These are phyloP conservation scores for Eustalomyia histrio DNA, from an alignment of 2,888 invertebrate genomes.

Conservation along the genomic window DNA sequence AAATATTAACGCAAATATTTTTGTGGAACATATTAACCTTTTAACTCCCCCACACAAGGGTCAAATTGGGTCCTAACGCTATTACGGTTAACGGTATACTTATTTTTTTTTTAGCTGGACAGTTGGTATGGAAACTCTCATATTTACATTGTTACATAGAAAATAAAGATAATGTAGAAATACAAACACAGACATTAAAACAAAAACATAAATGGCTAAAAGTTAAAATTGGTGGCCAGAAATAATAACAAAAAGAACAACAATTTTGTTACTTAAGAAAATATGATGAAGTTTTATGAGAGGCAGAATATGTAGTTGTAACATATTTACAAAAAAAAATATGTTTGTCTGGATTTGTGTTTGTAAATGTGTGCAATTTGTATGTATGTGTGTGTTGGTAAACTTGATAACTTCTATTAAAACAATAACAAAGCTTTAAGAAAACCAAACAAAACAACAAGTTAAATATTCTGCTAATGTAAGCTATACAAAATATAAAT, in stretches of 20 bases:
- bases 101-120: too few species aligned
- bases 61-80: too few species aligned
- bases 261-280: slow-evolving; percentile 33
- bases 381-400: slow-evolving; percentile 3
- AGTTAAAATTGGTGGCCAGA: slow-evolving; percentile 35
- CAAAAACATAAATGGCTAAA: slow-evolving; percentile 22
- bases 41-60: too few species aligned
- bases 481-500: slow-evolving; percentile 48
- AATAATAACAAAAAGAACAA: not conserved
- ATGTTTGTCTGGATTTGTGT: not conserved
- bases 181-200: slow-evolving; percentile 22
- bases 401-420: slow-evolving; percentile 9
- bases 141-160: not conserved
- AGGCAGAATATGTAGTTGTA: not conserved
- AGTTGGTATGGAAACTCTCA: too few species aligned
- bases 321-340: not conserved
- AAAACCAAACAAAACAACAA: slow-evolving; percentile 12
- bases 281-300: slow-evolving; percentile 19
- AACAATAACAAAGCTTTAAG: not conserved
- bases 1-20: too few species aligned
- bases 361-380: not conserved
- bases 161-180: not conserved
- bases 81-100: too few species aligned
- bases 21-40: too few species aligned
- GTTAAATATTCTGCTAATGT: slow-evolving; percentile 73